Base-by-base conservation (phyloP, 1,140 invertebrate species). In the Hestina assimilis region DNA sequence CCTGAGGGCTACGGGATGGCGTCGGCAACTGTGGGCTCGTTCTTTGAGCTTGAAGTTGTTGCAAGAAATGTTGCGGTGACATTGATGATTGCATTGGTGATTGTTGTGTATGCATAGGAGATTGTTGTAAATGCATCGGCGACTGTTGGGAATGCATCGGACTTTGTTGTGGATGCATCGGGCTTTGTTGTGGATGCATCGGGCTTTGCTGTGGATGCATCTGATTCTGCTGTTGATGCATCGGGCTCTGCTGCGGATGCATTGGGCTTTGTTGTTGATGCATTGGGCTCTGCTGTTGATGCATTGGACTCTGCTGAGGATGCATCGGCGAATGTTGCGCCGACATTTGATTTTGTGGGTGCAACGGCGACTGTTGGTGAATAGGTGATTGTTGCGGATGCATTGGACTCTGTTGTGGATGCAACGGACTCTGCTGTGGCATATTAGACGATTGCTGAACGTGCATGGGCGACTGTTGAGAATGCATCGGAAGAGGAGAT, bases 51-150 rank as follows among this genome's bases (percentile, higher is more conserved):
- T 89, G 85, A 17, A 87, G 59, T 48, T 89, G 87, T 56, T 86
- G 80, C 33, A 85, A 47, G 61, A 86, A 87, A 47, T 87, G 82
- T 66, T 88, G 87, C 20, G 83, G 83, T 15, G 82, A 85, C 81
- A 85, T 83, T 17, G 82, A 74, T 9, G 78, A 74, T 14, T 91
- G 90, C 71, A 90, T 88, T 28, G 90, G 78, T 20, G 89, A 90
- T 52, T 90, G 89, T 63, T 92, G 91, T 19, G 89, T 90, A 33
- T 89, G 87, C 62, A 89, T 84, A 41, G 89, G 81, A 42, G 85
- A 87, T 60, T 91, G 91, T 43, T 90, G 90, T 54, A 72, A 41
- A 42, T 89, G 82, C 72, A 83, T 78, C 7, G 83, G 81, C 4
- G 80, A 72, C 51, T 89, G 86, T 24, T 86, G 79, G n/a, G 71